phyloP scores from a whole-genome alignment of 2,797 vertebrate species.

The Malurus splendens region DNA sequence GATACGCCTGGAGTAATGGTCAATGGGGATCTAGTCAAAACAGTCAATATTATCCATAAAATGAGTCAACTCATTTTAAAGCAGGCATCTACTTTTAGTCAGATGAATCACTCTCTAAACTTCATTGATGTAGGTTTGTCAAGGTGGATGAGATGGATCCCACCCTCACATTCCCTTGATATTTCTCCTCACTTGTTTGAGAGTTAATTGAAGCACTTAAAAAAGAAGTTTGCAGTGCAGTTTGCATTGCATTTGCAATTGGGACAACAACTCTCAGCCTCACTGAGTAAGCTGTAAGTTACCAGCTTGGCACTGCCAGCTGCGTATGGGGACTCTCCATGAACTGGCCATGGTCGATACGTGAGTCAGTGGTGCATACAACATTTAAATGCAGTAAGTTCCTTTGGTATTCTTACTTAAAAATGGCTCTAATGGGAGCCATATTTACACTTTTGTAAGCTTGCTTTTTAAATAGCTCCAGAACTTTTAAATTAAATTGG shows the following conservation, averaged over 20 bases:
- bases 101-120: slow-evolving; percentile 1
- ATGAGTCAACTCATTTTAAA: slow-evolving; percentile 31
- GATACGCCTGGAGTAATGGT: slow-evolving; percentile 22
- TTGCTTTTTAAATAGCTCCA: neutral
- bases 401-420: neutral
- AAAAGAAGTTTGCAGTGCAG: neutral
- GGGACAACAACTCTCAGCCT: neutral
- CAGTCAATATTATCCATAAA: slow-evolving; percentile 37
- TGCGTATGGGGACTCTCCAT: neutral
- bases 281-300: neutral
- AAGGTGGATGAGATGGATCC: slow-evolving; percentile 14
- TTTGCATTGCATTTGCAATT: neutral
- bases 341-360: neutral
- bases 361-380: neutral
- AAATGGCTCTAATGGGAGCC: neutral
- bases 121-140: neutral
- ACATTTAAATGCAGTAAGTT: neutral
- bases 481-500: neutral
- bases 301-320: neutral
- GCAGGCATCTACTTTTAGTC: slow-evolving; percentile 17
- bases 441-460: neutral
- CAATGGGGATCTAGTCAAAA: slow-evolving; percentile 27
- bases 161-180: neutral
- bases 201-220: neutral
- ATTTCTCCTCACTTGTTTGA: neutral